Evolutionary conservation across 2,888 invertebrate genomes (phyloP).

Genomic region (Himalopsyche anomala): DNA sequence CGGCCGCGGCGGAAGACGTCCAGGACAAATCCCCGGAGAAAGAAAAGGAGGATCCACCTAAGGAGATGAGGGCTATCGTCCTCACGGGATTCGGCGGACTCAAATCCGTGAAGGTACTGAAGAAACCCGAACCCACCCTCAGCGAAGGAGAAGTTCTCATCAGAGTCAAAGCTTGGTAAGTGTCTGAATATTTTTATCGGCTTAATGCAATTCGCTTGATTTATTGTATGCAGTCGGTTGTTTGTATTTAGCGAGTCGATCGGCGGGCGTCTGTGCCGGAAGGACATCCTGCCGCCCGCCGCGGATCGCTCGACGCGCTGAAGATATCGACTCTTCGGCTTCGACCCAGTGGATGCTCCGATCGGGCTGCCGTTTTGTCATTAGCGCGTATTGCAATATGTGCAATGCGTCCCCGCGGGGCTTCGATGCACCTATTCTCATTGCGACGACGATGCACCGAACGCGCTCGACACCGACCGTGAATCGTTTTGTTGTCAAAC

Average conservation of each 20-base stretch:
- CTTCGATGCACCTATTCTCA: conserved; percentile 68
- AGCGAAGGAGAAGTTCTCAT: conserved; percentile 88
- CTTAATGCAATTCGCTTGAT: not conserved
- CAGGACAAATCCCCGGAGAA: conserved; percentile 76
- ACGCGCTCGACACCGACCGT: conserved; percentile 69
- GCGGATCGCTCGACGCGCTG: conserved; percentile 51
- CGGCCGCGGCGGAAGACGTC: conserved; percentile 72
- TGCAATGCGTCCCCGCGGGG: conserved; percentile 68
- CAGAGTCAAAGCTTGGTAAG: conserved; percentile 92
- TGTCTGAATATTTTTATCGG: conserved; percentile 66
- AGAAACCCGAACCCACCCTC: conserved; percentile 85
- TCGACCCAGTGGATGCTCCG: conserved; percentile 11
- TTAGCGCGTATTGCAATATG: conserved; percentile 28
- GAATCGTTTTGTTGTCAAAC: conserved; percentile 67
- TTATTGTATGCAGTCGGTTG: not conserved
- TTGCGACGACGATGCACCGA: conserved; percentile 69
- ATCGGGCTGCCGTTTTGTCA: not conserved
- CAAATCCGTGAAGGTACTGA: conserved; percentile 89
- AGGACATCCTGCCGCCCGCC: conserved; percentile 47
- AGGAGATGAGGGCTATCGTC: conserved; percentile 91
- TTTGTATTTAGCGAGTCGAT: not conserved
- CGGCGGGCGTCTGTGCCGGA: conserved; percentile 41
- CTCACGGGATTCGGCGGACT: conserved; percentile 91
- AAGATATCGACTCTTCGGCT: conserved; percentile 5
- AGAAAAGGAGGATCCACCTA: conserved; percentile 78